A percentile compares a stretch with the other conserved stretches of the same genome.
These are phyloP conservation scores for Cremastobaeus sp. DNA, from an alignment of 2,888 invertebrate species.

Conservation along the genomic window DNA sequence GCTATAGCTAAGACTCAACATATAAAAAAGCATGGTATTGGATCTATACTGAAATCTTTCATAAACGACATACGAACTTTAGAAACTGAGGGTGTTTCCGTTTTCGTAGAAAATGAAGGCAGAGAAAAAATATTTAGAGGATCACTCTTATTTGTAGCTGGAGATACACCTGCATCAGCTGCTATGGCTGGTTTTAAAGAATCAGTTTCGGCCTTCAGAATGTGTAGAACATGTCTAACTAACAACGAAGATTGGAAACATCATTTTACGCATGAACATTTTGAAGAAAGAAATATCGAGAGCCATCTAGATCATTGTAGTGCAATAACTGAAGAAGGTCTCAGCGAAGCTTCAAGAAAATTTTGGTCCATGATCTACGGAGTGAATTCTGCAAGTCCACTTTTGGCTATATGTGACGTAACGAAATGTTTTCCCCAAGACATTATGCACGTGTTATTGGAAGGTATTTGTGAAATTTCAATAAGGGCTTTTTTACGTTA, in stretches of 20 bases:
- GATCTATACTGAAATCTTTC: not conserved
- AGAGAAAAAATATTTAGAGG: slow-evolving; percentile 10
- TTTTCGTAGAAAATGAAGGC: slow-evolving; percentile 54
- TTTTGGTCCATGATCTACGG: not conserved
- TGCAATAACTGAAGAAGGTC: not conserved
- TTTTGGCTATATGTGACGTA: not conserved
- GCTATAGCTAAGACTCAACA: not conserved
- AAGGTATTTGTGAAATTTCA: not conserved
- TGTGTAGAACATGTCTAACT: slow-evolving; percentile 33
- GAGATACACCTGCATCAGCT: slow-evolving; percentile 59
- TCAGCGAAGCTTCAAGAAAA: not conserved
- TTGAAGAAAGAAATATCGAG: not conserved
- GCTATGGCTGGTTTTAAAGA: slow-evolving; percentile 60
- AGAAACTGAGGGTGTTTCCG: not conserved
- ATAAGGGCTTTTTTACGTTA: slow-evolving; percentile 3
- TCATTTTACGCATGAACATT: not conserved
- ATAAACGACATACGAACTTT: not conserved
- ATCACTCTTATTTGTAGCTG: slow-evolving; percentile 53
- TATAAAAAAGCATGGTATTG: no score
- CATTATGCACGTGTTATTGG: not conserved
- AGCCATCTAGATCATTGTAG: not conserved
- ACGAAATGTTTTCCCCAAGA: no score
- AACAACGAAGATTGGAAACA: not conserved
- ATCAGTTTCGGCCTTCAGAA: slow-evolving; percentile 55
- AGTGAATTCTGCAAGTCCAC: slow-evolving; percentile 4